Evolutionary conservation across 2,797 vertebrate genomes (phyloP).

Genomic region (Lindbergichthys nudifrons): DNA sequence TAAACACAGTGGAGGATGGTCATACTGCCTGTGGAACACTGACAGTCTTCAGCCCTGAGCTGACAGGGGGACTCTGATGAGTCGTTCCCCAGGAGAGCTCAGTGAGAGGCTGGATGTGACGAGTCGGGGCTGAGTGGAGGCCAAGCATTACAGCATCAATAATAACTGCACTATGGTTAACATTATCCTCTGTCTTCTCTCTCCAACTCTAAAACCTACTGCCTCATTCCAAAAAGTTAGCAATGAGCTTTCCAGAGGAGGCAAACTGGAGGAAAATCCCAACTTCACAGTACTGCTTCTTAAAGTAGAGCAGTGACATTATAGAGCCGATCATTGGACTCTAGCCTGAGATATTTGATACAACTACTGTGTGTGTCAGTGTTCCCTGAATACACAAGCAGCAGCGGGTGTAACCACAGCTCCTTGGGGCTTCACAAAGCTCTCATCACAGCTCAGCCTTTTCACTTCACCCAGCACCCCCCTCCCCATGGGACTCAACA

Average conservation of each 20-base stretch:
- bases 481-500: background rate
- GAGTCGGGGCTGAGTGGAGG: constrained; percentile 31
- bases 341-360: constrained; percentile 38
- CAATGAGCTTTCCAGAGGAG: constrained; percentile 20
- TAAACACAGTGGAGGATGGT: constrained; percentile 9
- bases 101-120: constrained; percentile 27
- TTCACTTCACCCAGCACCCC: constrained; percentile 27
- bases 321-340: constrained; percentile 3
- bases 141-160: constrained; percentile 60
- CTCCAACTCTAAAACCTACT: constrained; percentile 17
- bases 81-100: constrained; percentile 17
- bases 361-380: constrained; percentile 30
- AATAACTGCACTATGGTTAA: constrained; percentile 65
- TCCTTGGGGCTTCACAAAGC: constrained; percentile 21
- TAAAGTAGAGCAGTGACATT: constrained; percentile 40
- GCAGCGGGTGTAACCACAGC: constrained; percentile 6
- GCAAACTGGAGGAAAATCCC: constrained; percentile 19
- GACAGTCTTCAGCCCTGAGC: constrained; percentile 12
- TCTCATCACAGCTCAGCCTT: constrained; percentile 26
- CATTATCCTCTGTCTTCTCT: constrained; percentile 37
- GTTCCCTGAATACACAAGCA: constrained; percentile 44
- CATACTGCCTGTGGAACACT: constrained; percentile 12
- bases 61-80: constrained; percentile 22
- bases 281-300: constrained; percentile 17
- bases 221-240: constrained; percentile 45